Conservation (phyloP, 2,113 vertebrate species). For the Xenus cinereus region DNA sequence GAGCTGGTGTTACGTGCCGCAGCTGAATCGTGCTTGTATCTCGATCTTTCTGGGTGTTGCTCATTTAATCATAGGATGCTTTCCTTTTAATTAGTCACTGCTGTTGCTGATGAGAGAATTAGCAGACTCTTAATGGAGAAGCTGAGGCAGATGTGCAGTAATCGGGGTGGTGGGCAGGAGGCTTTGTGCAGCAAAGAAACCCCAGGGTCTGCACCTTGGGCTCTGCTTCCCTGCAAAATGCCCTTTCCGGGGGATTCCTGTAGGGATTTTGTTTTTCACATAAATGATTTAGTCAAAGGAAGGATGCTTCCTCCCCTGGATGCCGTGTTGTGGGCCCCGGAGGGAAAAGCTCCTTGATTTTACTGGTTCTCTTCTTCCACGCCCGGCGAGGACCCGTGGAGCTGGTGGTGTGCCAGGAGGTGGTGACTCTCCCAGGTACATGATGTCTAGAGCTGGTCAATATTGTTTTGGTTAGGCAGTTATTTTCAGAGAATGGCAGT, state of each 20-base stretch:
- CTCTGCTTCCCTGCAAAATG: not conserved
- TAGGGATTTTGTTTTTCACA: not conserved
- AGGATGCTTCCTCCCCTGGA: not conserved
- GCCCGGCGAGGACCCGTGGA: accelerated
- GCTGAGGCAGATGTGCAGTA: not conserved
- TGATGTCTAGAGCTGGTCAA: not conserved
- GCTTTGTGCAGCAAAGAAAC: not conserved
- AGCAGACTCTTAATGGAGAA: constrained; percentile 4
- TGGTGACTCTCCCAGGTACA: not conserved
- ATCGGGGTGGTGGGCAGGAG: not conserved
- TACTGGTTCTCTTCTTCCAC: not conserved
- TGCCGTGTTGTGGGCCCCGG: not conserved
- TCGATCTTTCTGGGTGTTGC: not conserved
- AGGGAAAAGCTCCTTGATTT: not conserved
- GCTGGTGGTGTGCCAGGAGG: not conserved
- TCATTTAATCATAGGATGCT: constrained; percentile 27
- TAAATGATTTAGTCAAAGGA: not conserved
- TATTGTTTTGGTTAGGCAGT: not conserved
- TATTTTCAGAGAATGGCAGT: not conserved
- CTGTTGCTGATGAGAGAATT: constrained; percentile 33
- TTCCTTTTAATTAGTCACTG: constrained; percentile 48
- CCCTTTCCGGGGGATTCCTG: not conserved
- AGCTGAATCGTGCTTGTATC: not conserved
- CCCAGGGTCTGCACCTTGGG: not conserved
- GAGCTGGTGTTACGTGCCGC: not conserved